phyloP scores from a whole-genome alignment of 2,888 invertebrate genomes.

The Rhagophthalmus giganteus region DNA sequence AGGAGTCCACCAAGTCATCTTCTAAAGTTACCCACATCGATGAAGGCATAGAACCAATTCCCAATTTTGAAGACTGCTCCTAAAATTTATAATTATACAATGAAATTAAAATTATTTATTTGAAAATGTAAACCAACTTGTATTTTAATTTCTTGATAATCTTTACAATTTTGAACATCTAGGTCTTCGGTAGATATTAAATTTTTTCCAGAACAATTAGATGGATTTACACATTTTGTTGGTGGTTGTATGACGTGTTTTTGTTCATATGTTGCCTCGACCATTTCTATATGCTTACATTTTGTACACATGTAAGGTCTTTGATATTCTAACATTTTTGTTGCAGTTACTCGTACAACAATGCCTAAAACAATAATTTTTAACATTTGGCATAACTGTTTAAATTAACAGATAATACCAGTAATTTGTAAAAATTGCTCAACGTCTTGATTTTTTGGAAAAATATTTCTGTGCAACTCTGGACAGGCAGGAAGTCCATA shows the following conservation, averaged over 20 bases:
- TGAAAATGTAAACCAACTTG: constrained; percentile 59
- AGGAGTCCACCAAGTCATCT: constrained; percentile 83
- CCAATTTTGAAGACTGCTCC: constrained; percentile 76
- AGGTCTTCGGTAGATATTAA: constrained; percentile 60
- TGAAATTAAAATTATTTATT: constrained; percentile 11
- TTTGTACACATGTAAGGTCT: constrained; percentile 75
- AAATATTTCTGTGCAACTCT: constrained; percentile 65
- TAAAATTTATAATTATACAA: no score
- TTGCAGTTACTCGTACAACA: constrained; percentile 73
- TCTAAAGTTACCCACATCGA: constrained; percentile 78
- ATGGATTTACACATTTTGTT: constrained; percentile 60
- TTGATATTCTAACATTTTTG: constrained; percentile 76
- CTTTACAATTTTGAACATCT: constrained; percentile 69
- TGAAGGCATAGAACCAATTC: constrained; percentile 72
- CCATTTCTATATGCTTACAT: constrained; percentile 69
- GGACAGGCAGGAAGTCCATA: constrained; percentile 70
- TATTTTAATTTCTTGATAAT: constrained; percentile 86
- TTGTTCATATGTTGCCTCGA: constrained; percentile 70
- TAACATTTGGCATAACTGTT: background rate
- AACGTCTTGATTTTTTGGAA: constrained; percentile 72
- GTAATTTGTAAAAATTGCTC: constrained; percentile 74
- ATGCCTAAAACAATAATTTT: constrained; percentile 62
- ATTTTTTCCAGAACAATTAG: constrained; percentile 61
- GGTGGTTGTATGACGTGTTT: constrained; percentile 56
- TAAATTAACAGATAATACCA: constrained; percentile 53